Evolutionary conservation across 2,797 vertebrate genomes (phyloP), one percentile per base, ranked within the genome.

Genomic region (Acanthurus lineatus): DNA sequence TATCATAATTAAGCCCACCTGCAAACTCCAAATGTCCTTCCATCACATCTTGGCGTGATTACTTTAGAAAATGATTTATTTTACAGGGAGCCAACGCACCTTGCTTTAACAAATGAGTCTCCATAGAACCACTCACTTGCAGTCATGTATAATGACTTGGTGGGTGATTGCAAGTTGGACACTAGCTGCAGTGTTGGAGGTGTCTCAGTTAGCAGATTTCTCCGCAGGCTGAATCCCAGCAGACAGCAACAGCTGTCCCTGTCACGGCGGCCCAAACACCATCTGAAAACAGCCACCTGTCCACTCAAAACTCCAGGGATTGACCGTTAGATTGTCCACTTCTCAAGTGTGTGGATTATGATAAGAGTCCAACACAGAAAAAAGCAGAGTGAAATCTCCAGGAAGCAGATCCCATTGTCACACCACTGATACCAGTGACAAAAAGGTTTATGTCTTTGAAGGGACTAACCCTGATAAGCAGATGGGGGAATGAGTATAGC

Each of bases 221-320:
- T 79, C 53, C 60, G 20, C 62, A 66, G 76, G 22, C 70, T 57
- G 72, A 67, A 11, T 83, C 82, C 68, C 47, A 40, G 56, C 61
- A 74, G 74, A 86, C 70, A 78, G 25, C 53, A 86, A 87, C 83
- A 90, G 73, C 78, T 89, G 88, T 79, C 67, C n/a, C 51, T 82
- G 73, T 84, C 73, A 61, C 51, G 52, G 54, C 57, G 4, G 77
- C 53, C 69, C 52, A 52, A 3, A 38, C 35, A 47, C 70, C 60
- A 57, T 64, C 57, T 75, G 62, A 85, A 85, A 86, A 82, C 69
- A 77, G 66, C 77, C 79, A 88, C 82, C 83, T 86, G 86, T 81
- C 73, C 83, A 62, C 68, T 74, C 25, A 77, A 73, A 84, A 73
- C 81, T 73, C 65, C 42, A 59, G 82, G 73, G 88, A 86, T 53